Evolutionary conservation across 2,113 vertebrate species (phyloP), one percentile per base, ranked within the genome.

Genomic region (Tachuris rubrigastra): DNA sequence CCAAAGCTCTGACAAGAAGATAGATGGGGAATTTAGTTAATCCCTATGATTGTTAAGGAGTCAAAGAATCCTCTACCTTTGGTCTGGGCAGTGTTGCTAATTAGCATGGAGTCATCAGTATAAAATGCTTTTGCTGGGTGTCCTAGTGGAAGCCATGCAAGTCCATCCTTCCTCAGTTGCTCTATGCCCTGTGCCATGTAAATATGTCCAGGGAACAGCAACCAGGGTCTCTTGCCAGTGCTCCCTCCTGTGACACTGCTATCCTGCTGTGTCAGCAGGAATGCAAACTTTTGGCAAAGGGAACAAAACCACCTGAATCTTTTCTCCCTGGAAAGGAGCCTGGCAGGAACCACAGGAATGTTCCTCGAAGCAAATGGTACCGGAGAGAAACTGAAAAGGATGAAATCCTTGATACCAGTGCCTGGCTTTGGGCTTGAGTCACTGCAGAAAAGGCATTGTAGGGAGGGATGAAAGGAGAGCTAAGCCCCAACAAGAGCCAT

Each of bases 271-370:
- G 19, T 92, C 83, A 89, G 72, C 83, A 85, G 86, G 89, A 95
- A 89, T 75, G 89, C 78, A 87, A 95, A 91, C 1, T 5, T 92
- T 91, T 96, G 95, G 84, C 89, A 92, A 72, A 96, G 81, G 77
- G 84, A 94, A 93, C 1, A 33, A 95, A 95, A 87, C 84, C 96
- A 97, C 95, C 94, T 93, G 95, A 96, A 91, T 84, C 68, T 79
- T 82, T 96, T 72, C 58, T 66, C n/a, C 85, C 77, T 92, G 94
- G 91, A 94, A 93, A 78, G 69, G 28, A 95, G 93, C 96, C 91
- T 87, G 84, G 77, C 87, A 89, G 81, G 52, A 96, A 46, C 87
- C 93, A 76, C 91, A 95, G 91, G 84, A 95, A 96, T 93, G 94
- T 92, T 96, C 94, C 89, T 95, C 7, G 31, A 96, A 96, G 77